Evolutionary conservation across 2,113 vertebrate genomes (phyloP), one percentile per base, ranked within the genome.

Genomic region (Gymnogyps californianus): DNA sequence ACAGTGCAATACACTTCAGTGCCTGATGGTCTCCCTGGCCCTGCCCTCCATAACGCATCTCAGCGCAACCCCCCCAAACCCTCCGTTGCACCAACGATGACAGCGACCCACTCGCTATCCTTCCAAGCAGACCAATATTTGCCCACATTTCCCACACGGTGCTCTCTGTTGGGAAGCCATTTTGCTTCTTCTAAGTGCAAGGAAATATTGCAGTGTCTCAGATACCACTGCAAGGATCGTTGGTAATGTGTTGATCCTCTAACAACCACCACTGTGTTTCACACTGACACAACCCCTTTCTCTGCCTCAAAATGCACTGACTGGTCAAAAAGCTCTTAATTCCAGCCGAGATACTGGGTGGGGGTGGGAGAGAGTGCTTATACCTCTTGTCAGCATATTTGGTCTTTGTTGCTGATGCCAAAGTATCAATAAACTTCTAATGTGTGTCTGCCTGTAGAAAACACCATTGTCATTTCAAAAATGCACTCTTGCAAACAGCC

Each of bases 371-470:
- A 40, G 29, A 58, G 16, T 16, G 9, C 17, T 69, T 71, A 54
- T 8, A 57, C 4, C 38, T 80, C 61, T 89, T 94, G 49, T 77
- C 52, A 87, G 93, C 16, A 4, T 87, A 74, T 64, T 15, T 77
- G 40, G 24, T 55, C 67, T 87, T 83, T 90, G 82, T 70, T 88
- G 82, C n/a, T 10, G 6, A 57, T 72, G 82, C 28, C 44, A 29
- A 95, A 81, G 22, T 81, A 51, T 75, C 20, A 69, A 81, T 70
- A 90, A 94, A 96, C 51, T 65, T 75, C 11, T 55, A 28, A 57
- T 13, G 10, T 22, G 24, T 28, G 7, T 36, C 46, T 85, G 91
- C 55, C 83, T 87, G 47, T 61, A 79, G 52, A 77, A 76, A 92
- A 71, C 55, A 87, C 11, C 25, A 22, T 1, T 2, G 29, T 29